A percentile compares a stretch with the other conserved stretches of the same genome.
phyloP scores from a whole-genome alignment of 1,140 invertebrate species.

The Sinella curviseta region DNA sequence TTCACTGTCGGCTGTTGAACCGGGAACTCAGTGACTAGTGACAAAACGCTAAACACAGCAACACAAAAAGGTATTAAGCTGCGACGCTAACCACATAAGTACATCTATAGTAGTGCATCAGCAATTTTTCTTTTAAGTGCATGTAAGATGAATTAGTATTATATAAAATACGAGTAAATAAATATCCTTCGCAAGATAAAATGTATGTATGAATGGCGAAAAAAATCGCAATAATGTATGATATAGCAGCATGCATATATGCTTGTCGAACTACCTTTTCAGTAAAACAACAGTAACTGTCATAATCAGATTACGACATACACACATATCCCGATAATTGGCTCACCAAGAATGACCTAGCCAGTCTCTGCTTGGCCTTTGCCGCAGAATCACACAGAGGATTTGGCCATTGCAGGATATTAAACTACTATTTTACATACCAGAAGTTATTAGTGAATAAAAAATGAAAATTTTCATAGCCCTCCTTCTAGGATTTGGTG shows the following conservation, averaged over 20 bases:
- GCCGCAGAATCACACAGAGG: constrained; percentile 5
- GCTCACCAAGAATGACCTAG: constrained; percentile 2
- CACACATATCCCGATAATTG: constrained; percentile 15
- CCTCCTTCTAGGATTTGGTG: constrained; percentile 38
- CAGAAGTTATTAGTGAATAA: too few species aligned
- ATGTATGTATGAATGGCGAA: too few species aligned
- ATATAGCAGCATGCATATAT: neutral
- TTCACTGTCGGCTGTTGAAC: constrained; percentile 46
- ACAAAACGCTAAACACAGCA: too few species aligned
- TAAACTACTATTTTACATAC: too few species aligned
- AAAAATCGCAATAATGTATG: too few species aligned
- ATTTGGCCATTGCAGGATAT: constrained; percentile 16
- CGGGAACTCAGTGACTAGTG: constrained; percentile 40
- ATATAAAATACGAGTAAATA: neutral
- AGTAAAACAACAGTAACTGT: neutral
- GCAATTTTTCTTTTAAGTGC: neutral
- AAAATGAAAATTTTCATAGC: constrained; percentile 14
- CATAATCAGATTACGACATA: constrained; percentile 22
- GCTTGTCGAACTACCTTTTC: neutral
- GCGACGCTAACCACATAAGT: neutral
- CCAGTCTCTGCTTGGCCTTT: constrained; percentile 26
- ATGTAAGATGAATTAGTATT: neutral
- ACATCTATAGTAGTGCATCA: neutral
- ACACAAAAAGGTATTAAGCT: too few species aligned
- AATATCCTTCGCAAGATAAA: too few species aligned